Percentiles rank a stretch among this genome's conserved stretches.
phyloP scores from a whole-genome alignment of 30 jellyfish, hydroid and myxozoan species.

The Hydractinia echinata region DNA sequence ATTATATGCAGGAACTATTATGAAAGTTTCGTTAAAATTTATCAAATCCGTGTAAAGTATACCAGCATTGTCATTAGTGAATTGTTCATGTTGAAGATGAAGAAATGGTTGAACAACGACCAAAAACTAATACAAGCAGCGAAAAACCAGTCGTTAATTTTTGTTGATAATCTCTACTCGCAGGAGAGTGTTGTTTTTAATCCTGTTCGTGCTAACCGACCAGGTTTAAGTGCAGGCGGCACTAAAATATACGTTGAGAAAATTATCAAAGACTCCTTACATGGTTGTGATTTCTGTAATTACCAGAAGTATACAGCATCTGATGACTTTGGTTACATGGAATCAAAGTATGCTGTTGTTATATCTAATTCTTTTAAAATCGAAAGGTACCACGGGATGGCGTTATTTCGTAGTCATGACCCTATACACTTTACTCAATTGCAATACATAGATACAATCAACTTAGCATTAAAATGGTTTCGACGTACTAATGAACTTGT shows the following conservation, averaged over 20 bases:
- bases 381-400: constrained; percentile 89
- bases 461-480: constrained; percentile 80
- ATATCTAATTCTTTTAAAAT: constrained; percentile 84
- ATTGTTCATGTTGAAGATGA: constrained; percentile 53
- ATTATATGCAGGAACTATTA: constrained; percentile 30
- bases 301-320: constrained; percentile 68
- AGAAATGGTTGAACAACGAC: constrained; percentile 69
- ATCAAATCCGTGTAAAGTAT: constrained; percentile 54
- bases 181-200: constrained; percentile 92
- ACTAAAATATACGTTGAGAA: constrained; percentile 35
- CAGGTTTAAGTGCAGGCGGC: constrained; percentile 78
- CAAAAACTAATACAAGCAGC: constrained; percentile 52
- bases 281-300: constrained; percentile 67
- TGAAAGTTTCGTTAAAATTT: constrained; percentile 38
- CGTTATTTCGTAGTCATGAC: constrained; percentile 55
- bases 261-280: constrained; percentile 25
- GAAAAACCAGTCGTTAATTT: constrained; percentile 65
- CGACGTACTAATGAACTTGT: constrained; percentile 45
- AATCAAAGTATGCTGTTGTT: constrained; percentile 69
- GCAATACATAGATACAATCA: constrained; percentile 63
- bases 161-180: constrained; percentile 66
- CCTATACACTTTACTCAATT: constrained; percentile 50
- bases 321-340: constrained; percentile 72
- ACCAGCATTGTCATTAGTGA: constrained; percentile 53
- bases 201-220: constrained; percentile 90